Evolutionary conservation across 2,797 vertebrate species (phyloP).

Genomic region (Lindbergichthys nudifrons): DNA sequence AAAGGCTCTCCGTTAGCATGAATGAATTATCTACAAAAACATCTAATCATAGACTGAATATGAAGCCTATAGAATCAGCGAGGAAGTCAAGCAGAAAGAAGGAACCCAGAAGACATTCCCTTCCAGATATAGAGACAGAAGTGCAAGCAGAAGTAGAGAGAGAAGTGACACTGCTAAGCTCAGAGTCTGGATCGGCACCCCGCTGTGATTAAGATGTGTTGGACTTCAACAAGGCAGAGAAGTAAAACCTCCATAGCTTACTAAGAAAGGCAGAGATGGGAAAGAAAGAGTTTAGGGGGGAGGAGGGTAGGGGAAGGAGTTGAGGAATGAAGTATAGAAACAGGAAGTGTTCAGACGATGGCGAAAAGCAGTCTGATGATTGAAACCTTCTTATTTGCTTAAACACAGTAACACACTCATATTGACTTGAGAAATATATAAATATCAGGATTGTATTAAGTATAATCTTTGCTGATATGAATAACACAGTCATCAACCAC

Average conservation of each 20-base stretch:
- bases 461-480: too few species aligned
- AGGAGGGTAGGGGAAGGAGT: neutral
- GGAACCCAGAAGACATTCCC: neutral
- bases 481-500: too few species aligned
- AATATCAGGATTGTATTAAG: too few species aligned
- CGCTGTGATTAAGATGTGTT: constrained; percentile 32
- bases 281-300: neutral
- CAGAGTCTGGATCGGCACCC: constrained; percentile 21
- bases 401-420: too few species aligned
- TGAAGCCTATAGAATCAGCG: neutral
- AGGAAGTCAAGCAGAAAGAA: neutral
- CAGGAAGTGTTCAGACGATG: neutral
- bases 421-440: too few species aligned
- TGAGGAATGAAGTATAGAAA: neutral
- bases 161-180: constrained; percentile 9
- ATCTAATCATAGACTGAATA: constrained; percentile 19
- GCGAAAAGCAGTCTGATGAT: neutral
- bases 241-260: constrained; percentile 17
- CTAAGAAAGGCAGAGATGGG: constrained; percentile 9
- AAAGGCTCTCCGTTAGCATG: constrained; percentile 26
- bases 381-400: too few species aligned
- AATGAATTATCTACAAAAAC: constrained; percentile 17
- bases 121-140: neutral
- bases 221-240: constrained; percentile 30
- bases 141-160: neutral